Percentiles rank a stretch among this genome's conserved stretches.
phyloP scores from a whole-genome alignment of 2,797 vertebrate genomes.

The Catharus ustulatus region DNA sequence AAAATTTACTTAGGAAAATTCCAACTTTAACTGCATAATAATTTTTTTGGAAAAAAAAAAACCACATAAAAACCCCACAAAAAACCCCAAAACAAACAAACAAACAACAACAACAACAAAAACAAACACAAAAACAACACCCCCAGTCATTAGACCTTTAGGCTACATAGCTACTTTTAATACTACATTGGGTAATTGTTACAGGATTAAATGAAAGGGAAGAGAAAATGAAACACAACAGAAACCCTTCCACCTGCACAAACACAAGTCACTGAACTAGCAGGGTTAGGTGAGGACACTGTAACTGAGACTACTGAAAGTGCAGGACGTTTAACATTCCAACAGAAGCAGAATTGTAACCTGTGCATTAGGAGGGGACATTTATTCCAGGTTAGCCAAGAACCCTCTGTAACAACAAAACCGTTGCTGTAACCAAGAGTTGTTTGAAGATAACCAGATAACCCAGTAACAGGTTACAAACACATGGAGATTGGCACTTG shows the following conservation, averaged over 20 bases:
- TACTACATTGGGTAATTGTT: not conserved
- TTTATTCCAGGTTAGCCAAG: not conserved
- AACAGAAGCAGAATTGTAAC: not conserved
- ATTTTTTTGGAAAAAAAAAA: not conserved
- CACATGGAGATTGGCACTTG: not conserved
- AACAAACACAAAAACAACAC: no score
- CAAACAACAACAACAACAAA: no score
- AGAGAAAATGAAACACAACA: not conserved
- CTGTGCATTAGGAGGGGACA: not conserved
- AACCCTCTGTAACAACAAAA: not conserved
- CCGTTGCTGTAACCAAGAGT: not conserved
- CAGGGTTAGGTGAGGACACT: not conserved
- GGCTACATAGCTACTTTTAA: not conserved
- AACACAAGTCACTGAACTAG: not conserved
- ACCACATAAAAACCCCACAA: no score
- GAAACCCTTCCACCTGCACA: not conserved
- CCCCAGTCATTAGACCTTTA: not conserved
- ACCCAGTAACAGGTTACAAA: not conserved
- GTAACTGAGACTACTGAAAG: not conserved
- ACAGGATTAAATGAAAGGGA: not conserved
- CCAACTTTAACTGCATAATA: slow-evolving; percentile 31
- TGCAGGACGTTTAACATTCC: not conserved
- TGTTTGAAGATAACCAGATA: not conserved
- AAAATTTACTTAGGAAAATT: not conserved
- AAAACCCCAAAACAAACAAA: no score